Conservation (phyloP, 2,888 invertebrate species). For the Microctonus hyperodae region DNA sequence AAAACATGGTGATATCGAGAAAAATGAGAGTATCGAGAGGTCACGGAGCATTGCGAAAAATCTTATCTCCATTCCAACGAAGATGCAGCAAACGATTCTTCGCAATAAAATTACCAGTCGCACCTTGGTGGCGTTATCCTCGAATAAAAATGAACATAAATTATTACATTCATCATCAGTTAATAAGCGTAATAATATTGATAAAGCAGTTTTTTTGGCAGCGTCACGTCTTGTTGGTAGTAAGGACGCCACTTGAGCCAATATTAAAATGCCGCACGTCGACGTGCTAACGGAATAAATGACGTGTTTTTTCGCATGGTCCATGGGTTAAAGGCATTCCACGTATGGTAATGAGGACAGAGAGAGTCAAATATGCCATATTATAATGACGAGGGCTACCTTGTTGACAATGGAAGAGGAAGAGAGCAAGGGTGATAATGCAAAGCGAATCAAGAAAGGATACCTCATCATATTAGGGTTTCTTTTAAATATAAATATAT, state of each 20-base stretch:
- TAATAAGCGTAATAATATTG: constrained; percentile 24
- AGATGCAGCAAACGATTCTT: constrained; percentile 23
- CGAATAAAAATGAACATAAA: constrained; percentile 19
- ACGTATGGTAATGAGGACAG: constrained; percentile 18
- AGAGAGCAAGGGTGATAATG: neutral
- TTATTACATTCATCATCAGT: constrained; percentile 12
- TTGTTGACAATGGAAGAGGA: constrained; percentile 4
- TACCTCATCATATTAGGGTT: no score
- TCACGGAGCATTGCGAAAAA: constrained; percentile 31
- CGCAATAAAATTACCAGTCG: constrained; percentile 35
- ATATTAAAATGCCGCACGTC: constrained; percentile 24
- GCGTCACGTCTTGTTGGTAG: constrained; percentile 35
- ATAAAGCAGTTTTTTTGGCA: constrained; percentile 32
- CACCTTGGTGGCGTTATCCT: constrained; percentile 35
- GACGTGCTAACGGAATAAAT: constrained; percentile 20
- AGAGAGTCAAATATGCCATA: constrained; percentile 8
- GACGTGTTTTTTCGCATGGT: constrained; percentile 17
- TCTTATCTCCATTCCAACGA: constrained; percentile 32
- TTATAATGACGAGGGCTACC: constrained; percentile 4
- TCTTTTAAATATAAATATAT: neutral
- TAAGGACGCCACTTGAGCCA: constrained; percentile 45
- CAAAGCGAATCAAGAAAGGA: constrained; percentile 10
- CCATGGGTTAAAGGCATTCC: constrained; percentile 32
- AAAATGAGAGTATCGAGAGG: constrained; percentile 21
- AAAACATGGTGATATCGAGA: constrained; percentile 16